Evolutionary conservation across 2,113 vertebrate species (phyloP), one percentile per base, ranked within the genome.

Genomic region (Butorides virescens): DNA sequence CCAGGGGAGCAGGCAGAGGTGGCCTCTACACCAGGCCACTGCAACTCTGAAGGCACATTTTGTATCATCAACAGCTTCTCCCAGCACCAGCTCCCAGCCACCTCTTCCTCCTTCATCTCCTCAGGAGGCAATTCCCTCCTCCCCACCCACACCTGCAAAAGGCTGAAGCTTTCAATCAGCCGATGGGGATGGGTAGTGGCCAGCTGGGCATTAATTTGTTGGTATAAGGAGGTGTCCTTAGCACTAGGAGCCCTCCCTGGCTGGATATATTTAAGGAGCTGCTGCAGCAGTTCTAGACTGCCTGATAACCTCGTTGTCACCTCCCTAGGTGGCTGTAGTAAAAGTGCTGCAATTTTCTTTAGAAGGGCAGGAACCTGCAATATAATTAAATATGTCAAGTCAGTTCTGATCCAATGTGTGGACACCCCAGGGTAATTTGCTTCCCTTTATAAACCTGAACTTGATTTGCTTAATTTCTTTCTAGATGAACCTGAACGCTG

Each of bases 361-460:
- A 23, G 58, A 97, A 96, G 58, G 82, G 74, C 73, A 94, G 78
- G 95, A 95, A 90, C 63, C 72, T 73, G 84, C 47, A 67, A 62
- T 81, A 79, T 46, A 92, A 89, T 96, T 92, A 93, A 96, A 90
- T 88, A 92, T 37, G 80, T 91, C 79, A 78, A 89, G 61, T 70
- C 76, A 52, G 58, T 91, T 96, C 84, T 89, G 84, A 92, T 95
- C 91, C 95, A 91, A 63, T 81, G 73, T 76, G 53, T 71, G n/a
- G 79, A 88, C 68, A 81, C 71, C 68, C 77, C 50, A 78, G 75
- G 63, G 65, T 65, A 76, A 88, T 95, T 91, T 95, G 23, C 56
- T 96, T 97, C 80, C 36, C 61, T 97, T 96, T 95, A 85, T 90
- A 97, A 95, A 96, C 80, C 86, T 94, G 92, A 95, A 92, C 78